Percentiles rank a stretch among this genome's conserved stretches.
Conservation (phyloP, 2,888 invertebrate species). For the Agonopterix alstromeriana region DNA sequence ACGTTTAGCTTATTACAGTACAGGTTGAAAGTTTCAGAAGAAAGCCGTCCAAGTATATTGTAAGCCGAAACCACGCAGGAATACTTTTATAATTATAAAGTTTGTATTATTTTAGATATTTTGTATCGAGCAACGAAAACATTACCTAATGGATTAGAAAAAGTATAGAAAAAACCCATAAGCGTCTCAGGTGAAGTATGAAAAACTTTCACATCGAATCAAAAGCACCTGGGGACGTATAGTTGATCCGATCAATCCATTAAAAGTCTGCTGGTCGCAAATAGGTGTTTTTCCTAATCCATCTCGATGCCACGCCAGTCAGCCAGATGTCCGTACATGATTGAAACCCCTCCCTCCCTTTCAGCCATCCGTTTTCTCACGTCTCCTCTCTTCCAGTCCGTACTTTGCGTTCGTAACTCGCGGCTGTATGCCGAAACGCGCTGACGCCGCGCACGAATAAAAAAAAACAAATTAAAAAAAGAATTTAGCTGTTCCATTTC, state of each 20-base stretch:
- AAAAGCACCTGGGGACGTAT: too few relatives aligned
- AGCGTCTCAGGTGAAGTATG: too few relatives aligned
- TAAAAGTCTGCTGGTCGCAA: conserved; percentile 27
- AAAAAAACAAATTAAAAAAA: conserved; percentile 3
- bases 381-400: conserved; percentile 12
- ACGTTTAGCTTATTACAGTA: too few relatives aligned
- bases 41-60: too few relatives aligned
- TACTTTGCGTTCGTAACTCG: conserved; percentile 10
- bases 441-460: conserved; percentile 4
- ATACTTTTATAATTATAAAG: too few relatives aligned
- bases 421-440: conserved; percentile 7
- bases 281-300: conserved; percentile 44
- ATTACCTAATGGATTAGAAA: too few relatives aligned
- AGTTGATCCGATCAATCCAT: conserved; percentile 28
- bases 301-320: conserved; percentile 17
- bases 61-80: too few relatives aligned
- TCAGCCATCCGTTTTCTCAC: conserved; percentile 6
- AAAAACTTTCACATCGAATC: too few relatives aligned
- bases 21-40: too few relatives aligned
- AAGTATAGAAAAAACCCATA: too few relatives aligned
- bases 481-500: conserved; percentile 4
- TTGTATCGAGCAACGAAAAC: too few relatives aligned
- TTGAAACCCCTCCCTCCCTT: conserved; percentile 21
- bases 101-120: too few relatives aligned
- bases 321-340: conserved; percentile 29